Conservation (phyloP, 2,888 invertebrate species). For the Cheilosia scutellata region DNA sequence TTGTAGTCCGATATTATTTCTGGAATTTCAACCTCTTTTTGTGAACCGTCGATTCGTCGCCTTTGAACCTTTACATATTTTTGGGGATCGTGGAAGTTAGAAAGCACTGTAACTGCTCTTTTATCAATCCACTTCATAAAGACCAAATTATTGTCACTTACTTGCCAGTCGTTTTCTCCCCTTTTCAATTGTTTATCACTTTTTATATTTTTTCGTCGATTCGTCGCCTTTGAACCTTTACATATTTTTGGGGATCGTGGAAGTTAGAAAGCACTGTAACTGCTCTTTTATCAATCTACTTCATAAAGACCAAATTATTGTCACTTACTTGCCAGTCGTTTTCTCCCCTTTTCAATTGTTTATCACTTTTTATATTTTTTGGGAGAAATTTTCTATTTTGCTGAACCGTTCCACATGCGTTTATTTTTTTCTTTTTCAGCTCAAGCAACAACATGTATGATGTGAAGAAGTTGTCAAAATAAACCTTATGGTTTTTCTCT, state of each 20-base stretch:
- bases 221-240: constrained; percentile 24
- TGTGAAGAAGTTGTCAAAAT: constrained; percentile 23
- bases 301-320: constrained; percentile 26
- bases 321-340: constrained; percentile 27
- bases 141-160: constrained; percentile 19
- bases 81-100: constrained; percentile 21
- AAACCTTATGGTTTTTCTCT: constrained; percentile 20
- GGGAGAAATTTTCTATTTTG: constrained; percentile 12
- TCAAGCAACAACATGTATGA: constrained; percentile 26
- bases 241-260: constrained; percentile 3
- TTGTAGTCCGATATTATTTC: constrained; percentile 20
- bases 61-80: constrained; percentile 8
- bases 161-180: constrained; percentile 19
- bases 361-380: constrained; percentile 2
- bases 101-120: constrained; percentile 27
- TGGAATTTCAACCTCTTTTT: constrained; percentile 22
- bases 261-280: constrained; percentile 31
- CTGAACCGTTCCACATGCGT: constrained; percentile 24
- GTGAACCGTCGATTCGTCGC: constrained; percentile 26
- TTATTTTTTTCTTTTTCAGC: constrained; percentile 10
- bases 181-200: constrained; percentile 11
- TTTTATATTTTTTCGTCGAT: constrained; percentile 11
- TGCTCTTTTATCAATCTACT: constrained; percentile 23
- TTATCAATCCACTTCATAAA: constrained; percentile 30
- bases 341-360: constrained; percentile 10